Evolutionary conservation across 2,888 invertebrate genomes (phyloP), one percentile per base, ranked within the genome.

Genomic region (Parnassius smintheus): DNA sequence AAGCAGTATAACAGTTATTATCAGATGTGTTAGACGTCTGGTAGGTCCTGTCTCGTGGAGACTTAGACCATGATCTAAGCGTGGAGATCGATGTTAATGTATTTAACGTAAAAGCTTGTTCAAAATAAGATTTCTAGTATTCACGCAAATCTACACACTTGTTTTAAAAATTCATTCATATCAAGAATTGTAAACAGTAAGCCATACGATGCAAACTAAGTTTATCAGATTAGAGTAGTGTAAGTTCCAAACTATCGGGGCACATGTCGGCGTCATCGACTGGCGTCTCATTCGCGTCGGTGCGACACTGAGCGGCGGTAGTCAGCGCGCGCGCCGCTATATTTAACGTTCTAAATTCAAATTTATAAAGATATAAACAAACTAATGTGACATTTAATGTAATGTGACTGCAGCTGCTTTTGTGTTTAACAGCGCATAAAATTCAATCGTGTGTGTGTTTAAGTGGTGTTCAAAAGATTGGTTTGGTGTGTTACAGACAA

Each of bases 211-310:
- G 82, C 78, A 78, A 80, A 78, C 74, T 78, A 77, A 78, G 73
- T 76, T 75, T 87, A 87, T 88, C 86, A 83, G 87, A 90, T 90
- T 88, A 88, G 80, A 63, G 64, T 79, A 69, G 72, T 76, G 79
- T 85, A 84, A 83, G 85, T 85, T 57, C 35, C 84, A 84, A 81
- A 70, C 78, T 81, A 83, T 82, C 45, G 35, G 55, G 57, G 74
- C 80, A 77, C 66, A 71, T 75, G 75, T 70, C 70, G 67, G 70
- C 70, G 73, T 72, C 73, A 70, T 61, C 72, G 64, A 66, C 56
- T 56, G 69, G 75, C 49, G 49, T 70, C 72, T 65, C 73, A 91
- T 81, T 91, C 90, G 88, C 88, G 88, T 85, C 83, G 78, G 74
- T 74, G 78, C 75, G 70, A 72, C 80, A 77, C 72, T 71, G 78